phyloP scores from a whole-genome alignment of 2,797 vertebrate genomes.

The Chiloscyllium punctatum region DNA sequence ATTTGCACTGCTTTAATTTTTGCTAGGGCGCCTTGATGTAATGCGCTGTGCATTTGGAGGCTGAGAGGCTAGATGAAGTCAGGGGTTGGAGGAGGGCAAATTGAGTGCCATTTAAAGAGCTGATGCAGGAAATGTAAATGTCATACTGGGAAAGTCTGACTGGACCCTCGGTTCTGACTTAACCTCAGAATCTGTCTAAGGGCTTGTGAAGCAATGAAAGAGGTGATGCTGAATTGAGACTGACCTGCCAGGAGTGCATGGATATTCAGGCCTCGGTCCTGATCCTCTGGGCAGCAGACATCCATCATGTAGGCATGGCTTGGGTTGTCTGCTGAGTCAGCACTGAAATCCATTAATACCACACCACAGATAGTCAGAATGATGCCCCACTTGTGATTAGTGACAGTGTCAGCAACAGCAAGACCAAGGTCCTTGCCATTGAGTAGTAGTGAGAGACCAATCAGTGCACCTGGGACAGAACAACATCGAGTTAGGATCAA shows the following conservation, averaged over 20 bases:
- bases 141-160: not conserved
- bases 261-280: constrained; percentile 90
- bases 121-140: not conserved
- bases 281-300: constrained; percentile 85
- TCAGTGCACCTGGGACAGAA: constrained; percentile 65
- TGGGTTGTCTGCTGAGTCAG: constrained; percentile 92
- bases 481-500: not conserved
- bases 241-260: constrained; percentile 85
- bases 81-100: not conserved
- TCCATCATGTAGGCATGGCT: constrained; percentile 99
- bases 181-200: not conserved
- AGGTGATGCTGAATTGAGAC: not conserved
- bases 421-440: constrained; percentile 86
- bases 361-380: constrained; percentile 86
- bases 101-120: not conserved
- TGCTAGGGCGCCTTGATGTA: too few species aligned
- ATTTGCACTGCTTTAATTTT: too few species aligned
- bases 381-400: constrained; percentile 88
- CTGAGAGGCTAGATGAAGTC: not conserved
- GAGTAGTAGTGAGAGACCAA: constrained; percentile 82
- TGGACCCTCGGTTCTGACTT: not conserved
- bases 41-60: not conserved
- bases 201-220: not conserved
- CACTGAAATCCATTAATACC: constrained; percentile 95
- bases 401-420: constrained; percentile 71